Percentiles rank a stretch among this genome's conserved stretches.
phyloP scores from a whole-genome alignment of 1,140 invertebrate species.

The Globodera rostochiensis region DNA sequence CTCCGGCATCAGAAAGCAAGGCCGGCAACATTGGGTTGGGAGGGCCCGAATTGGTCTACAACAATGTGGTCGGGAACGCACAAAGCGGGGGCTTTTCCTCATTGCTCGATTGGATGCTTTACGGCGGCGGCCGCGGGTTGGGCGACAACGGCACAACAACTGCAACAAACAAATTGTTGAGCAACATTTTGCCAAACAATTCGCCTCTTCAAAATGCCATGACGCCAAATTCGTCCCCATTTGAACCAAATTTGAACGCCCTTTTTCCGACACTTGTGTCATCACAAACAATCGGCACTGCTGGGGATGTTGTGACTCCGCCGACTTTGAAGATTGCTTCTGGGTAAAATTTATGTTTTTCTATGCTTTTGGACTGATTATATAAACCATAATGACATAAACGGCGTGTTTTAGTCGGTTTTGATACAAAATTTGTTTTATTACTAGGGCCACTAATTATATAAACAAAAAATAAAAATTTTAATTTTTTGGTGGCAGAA shows the following conservation, averaged over 20 bases:
- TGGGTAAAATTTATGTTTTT: too few relatives aligned
- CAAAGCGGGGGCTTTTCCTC: constrained; percentile 1
- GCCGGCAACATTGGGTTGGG: neutral
- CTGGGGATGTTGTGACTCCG: too few relatives aligned
- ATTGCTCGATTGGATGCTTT: constrained; percentile 7
- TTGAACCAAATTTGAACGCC: neutral
- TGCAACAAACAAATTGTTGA: neutral
- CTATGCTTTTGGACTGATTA: too few relatives aligned
- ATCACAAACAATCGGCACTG: neutral
- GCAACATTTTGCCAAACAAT: neutral
- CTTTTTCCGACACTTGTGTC: neutral
- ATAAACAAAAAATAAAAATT: too few relatives aligned
- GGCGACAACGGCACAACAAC: neutral
- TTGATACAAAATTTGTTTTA: too few relatives aligned
- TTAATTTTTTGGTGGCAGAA: too few relatives aligned
- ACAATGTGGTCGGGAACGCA: neutral
- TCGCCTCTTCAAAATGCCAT: neutral
- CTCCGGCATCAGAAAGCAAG: neutral
- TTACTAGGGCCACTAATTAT: too few relatives aligned
- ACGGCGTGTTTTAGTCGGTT: too few relatives aligned
- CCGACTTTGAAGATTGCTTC: neutral
- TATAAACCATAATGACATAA: too few relatives aligned
- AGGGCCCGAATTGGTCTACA: neutral
- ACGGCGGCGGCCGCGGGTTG: neutral
- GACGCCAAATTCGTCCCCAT: neutral